phyloP scores from a whole-genome alignment of 2,888 invertebrate genomes.

The Syrphus vitripennis region DNA sequence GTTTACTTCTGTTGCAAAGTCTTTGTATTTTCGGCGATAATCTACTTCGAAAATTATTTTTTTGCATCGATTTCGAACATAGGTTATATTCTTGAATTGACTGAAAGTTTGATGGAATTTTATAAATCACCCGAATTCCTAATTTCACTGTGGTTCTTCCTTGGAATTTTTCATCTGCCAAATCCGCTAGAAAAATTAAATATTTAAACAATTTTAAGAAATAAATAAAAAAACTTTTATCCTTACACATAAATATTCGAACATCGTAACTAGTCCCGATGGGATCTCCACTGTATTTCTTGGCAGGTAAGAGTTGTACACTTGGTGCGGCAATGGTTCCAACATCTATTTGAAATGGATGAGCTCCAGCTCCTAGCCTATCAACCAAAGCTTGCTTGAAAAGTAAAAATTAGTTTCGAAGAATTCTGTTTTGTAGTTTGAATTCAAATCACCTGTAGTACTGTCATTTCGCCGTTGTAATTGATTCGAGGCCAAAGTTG shows the following conservation, averaged over 20 bases:
- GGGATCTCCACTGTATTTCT: slow-evolving; percentile 92
- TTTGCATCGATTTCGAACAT: slow-evolving; percentile 69
- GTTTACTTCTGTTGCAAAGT: slow-evolving; percentile 68
- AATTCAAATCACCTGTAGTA: slow-evolving; percentile 85
- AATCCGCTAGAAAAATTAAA: slow-evolving; percentile 84
- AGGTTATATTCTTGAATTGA: slow-evolving; percentile 71
- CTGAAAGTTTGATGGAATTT: slow-evolving; percentile 72
- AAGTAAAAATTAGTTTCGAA: neutral
- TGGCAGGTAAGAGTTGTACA: slow-evolving; percentile 92
- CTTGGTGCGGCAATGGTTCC: slow-evolving; percentile 91
- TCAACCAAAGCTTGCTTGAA: slow-evolving; percentile 89
- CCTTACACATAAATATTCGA: slow-evolving; percentile 88
- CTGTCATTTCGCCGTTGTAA: slow-evolving; percentile 83
- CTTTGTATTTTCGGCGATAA: slow-evolving; percentile 74
- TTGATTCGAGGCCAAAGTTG: slow-evolving; percentile 87
- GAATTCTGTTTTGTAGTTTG: neutral
- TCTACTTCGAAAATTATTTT: slow-evolving; percentile 71
- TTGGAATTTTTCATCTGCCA: slow-evolving; percentile 89
- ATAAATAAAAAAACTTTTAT: neutral
- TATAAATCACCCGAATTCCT: slow-evolving; percentile 90
- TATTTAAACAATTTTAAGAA: neutral
- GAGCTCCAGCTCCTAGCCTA: slow-evolving; percentile 88
- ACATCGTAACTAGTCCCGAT: slow-evolving; percentile 94
- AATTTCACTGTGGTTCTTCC: slow-evolving; percentile 89
- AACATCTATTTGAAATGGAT: slow-evolving; percentile 89